Evolutionary conservation across 2,113 vertebrate species (phyloP), one percentile per base, ranked within the genome.

Genomic region (Dasyornis broadbenti): DNA sequence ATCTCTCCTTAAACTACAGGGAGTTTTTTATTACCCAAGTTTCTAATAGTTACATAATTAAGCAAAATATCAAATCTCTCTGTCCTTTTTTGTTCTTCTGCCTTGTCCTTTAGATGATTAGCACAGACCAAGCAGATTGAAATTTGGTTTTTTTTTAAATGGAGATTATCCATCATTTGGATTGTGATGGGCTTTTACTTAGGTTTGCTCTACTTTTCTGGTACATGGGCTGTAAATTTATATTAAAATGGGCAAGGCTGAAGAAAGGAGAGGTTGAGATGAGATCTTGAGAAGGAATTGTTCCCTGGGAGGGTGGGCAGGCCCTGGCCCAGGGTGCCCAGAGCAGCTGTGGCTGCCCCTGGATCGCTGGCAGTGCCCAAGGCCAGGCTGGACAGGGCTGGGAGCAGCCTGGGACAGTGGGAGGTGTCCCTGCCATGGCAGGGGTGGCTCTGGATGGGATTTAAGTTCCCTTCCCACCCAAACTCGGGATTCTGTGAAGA

Each of bases 281-380:
- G 61, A 40, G 54, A 37, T 37, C 0, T 24, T 30, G 2, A 16
- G 39, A 0, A 64, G 17, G 3, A 59, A 73, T 59, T 14, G 6
- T 10, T 50, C 35, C 8, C 37, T 50, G 42, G 2, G 4, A 70
- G 64, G 54, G 16, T 54, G 39, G 5, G 3, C 0, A 68, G 37
- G 44, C 1, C 6, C 17, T 59, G 54, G 71, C 11, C 18, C 16
- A 35, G 63, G 13, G 7, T 77, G 15, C 37, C 60, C 86, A 81
- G 69, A 45, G 44, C 2, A 52, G 77, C 86, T 66, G 86, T 1
- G 86, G 77, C 76, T 89, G 77, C 44, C 37, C 77, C 86, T 86
- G 82, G 37, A 52, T 59, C 77, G 60, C 77, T 81, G 68, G 77
- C 12, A 66, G 52, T 73, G 77, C 5, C 77, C 77, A 23, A 20